Conservation (phyloP, 2,797 vertebrate genomes). For the Oceanodroma leucorhoa region DNA sequence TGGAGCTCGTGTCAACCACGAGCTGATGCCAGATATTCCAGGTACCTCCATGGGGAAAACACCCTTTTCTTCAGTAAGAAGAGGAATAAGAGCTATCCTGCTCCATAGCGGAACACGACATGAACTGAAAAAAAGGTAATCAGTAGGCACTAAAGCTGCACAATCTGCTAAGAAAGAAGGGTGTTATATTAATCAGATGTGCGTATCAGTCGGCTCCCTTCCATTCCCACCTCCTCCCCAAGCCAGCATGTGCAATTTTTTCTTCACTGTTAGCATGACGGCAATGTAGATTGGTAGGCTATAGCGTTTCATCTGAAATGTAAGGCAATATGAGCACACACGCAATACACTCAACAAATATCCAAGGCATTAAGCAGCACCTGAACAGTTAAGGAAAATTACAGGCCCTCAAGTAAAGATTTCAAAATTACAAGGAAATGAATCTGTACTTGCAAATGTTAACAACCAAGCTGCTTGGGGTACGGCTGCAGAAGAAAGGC, state of each 20-base stretch:
- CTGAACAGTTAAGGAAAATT: neutral
- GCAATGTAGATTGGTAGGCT: neutral
- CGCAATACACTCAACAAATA: neutral
- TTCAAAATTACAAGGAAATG: neutral
- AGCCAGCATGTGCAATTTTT: neutral
- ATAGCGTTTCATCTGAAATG: neutral
- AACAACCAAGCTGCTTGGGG: neutral
- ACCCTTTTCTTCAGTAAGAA: neutral
- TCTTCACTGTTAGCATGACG: neutral
- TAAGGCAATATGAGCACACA: neutral
- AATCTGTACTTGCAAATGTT: neutral
- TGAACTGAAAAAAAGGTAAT: neutral
- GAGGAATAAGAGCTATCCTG: fast-evolving
- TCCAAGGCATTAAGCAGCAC: neutral
- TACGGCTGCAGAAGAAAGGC: neutral
- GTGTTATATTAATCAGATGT: neutral
- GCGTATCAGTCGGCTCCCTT: neutral
- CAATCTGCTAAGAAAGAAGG: neutral
- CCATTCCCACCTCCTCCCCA: neutral
- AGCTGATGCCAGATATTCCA: neutral
- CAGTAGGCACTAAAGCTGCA: neutral
- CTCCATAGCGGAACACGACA: neutral
- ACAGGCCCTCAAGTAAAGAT: neutral
- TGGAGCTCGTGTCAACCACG: neutral
- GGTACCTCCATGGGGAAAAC: neutral